Evolutionary conservation across 2,888 invertebrate genomes (phyloP), one percentile per base, ranked within the genome.

Genomic region (Erpobdella octoculata): DNA sequence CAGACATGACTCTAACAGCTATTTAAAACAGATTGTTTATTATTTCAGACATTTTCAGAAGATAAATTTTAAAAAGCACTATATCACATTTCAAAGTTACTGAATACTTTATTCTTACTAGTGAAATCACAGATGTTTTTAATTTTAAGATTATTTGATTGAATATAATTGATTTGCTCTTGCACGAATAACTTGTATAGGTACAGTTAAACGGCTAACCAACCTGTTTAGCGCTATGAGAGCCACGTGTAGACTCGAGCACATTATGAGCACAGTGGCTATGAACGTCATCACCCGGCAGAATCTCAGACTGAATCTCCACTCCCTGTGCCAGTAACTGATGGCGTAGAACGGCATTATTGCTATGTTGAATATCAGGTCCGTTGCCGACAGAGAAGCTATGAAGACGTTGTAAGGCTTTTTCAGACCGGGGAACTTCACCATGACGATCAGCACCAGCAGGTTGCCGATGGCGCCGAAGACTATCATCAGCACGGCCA

Each of bases 291-390:
- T 58, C 28, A 73, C 66, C 21, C 36, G 31, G 28, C 73, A 73
- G 21, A 73, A 67, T 8, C 21, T 35, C 31, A n/a, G 41, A 36
- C 64, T 46, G 62, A 67, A 71, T 0, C 67, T 25, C 73, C 73
- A 73, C 0, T 53, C 35, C 36, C 73, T 18, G 48, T 71, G 8
- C 25, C 59, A 8, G 68, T 59, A 73, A 48, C 65, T 70, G 62
- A 71, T 71, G 38, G 64, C 67, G 68, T 66, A 73, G 71, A 73
- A 71, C 9, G 73, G 73, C 73, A 73, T 71, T 38, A 73, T 65
- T 59, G 53, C 12, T 12, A 36, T 37, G 58, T 70, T 70, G 65
- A 72, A 72, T 25, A 70, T 21, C 5, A 72, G 70, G 53, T 73
- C 73, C 2, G 71, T 73, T 25, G 58, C 59, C 8, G 73, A 66